Base-by-base conservation (phyloP, 2,888 invertebrate species). In the Dasysyrphus albostriatus region DNA sequence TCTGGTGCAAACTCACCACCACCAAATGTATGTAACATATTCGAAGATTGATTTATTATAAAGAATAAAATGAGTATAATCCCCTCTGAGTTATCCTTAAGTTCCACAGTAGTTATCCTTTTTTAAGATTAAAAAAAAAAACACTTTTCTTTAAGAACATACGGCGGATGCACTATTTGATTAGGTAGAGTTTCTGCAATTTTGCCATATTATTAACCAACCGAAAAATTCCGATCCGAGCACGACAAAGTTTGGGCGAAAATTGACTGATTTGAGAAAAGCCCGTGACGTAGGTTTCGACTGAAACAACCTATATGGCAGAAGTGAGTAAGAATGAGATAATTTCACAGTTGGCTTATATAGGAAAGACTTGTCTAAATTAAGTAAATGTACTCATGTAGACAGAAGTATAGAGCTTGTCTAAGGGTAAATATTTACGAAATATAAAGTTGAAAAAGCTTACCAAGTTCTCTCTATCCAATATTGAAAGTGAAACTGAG, bases 11-110 rank as follows among this genome's bases (percentile, higher is more conserved):
- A 85, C 85, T 85, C 69, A 85, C 85, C 85, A 76, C 85, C 85
- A 70, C 85, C 63, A 56, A 81, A 85, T 73, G 85, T 73, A 58
- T 85, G 81, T 85, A 85, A 82, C 85, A 85, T 85, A 85, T 85
- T 85, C 85, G 24, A 65, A 63, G 77, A 85, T 82, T 78, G 82
- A 77, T 85, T 81, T 77, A 69, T 61, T 73, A 74, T 24, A 51
- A 67, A 67, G 5, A 12, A 37, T 37, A 49, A 12, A 69, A 3
- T 12, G 7, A 24, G 9, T 19, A 10, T 14, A 37, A 29, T 54
- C 9, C 51, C n/a, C 8, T 69, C n/a, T 76, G 19, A n/a, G 16
- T 42, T 7, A n/a, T n/a, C n/a, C n/a, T n/a, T n/a, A 14, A 32
- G 5, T 39, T 75, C 44, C 7, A 32, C 51, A 16, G 24, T 10